Evolutionary conservation across 2,888 invertebrate species (phyloP).

Genomic region (Lochmaea capreae): DNA sequence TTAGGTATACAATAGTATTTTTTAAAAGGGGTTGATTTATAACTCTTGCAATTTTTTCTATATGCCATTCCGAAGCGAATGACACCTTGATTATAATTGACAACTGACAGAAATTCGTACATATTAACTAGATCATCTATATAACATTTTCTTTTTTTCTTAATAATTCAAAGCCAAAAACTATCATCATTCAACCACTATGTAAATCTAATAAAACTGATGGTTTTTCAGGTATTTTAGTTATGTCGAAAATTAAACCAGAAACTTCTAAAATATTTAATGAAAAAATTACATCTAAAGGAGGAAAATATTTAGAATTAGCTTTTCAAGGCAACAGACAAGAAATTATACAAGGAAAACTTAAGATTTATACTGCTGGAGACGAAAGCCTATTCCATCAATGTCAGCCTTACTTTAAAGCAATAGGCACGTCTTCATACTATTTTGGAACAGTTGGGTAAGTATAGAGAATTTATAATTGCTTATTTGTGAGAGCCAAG

Average conservation of each 20-base stretch:
- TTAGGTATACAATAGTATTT: no score
- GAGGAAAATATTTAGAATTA: conserved; percentile 13
- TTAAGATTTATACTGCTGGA: background rate
- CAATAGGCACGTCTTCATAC: background rate
- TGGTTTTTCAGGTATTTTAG: conserved; percentile 1
- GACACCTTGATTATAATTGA: no score
- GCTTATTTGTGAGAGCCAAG: no score
- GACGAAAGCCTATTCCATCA: conserved; percentile 1
- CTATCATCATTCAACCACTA: no score
- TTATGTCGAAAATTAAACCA: background rate
- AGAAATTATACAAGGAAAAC: background rate
- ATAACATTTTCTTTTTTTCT: no score
- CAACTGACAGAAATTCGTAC: no score
- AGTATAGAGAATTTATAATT: background rate
- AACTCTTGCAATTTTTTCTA: no score
- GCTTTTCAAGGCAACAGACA: background rate
- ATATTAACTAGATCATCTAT: background rate
- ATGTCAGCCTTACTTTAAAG: conserved; percentile 6
- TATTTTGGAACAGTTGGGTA: conserved; percentile 4
- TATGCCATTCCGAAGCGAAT: no score
- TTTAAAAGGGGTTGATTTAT: no score
- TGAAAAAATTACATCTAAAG: background rate
- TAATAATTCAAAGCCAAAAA: no score
- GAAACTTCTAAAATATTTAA: background rate
- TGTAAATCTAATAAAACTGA: background rate